These are phyloP conservation scores for Plecotus auritus DNA, from an alignment of 2,113 vertebrate species.

Conservation along the genomic window DNA sequence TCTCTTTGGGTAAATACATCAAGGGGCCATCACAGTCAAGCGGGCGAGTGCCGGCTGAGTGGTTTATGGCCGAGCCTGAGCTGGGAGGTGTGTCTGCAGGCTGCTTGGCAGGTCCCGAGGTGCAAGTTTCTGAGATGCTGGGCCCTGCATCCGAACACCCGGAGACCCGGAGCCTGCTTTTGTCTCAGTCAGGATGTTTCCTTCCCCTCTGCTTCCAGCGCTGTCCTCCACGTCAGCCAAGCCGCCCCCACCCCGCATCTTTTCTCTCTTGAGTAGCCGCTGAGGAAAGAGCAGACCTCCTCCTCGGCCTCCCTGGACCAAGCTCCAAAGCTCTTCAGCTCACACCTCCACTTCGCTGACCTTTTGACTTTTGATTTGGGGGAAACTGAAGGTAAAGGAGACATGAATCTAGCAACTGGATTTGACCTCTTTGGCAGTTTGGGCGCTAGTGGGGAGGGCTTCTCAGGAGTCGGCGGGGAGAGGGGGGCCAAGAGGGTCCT, in stretches of 20 bases:
- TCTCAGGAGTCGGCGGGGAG: neutral
- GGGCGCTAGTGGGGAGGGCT: neutral
- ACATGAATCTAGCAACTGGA: neutral
- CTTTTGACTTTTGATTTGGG: neutral
- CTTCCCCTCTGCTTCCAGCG: neutral
- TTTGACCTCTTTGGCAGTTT: neutral
- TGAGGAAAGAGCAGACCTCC: neutral
- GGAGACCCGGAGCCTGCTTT: neutral
- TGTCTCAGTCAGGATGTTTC: neutral
- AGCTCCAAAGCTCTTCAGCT: neutral
- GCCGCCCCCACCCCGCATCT: neutral
- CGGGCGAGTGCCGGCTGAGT: conserved; percentile 67
- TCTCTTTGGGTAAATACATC: conserved; percentile 60
- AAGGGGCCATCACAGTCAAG: neutral
- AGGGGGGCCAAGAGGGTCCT: neutral
- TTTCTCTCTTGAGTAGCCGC: neutral
- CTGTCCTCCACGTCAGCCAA: fast-evolving
- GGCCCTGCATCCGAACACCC: neutral
- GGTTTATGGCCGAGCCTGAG: conserved; percentile 9
- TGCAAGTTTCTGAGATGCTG: neutral
- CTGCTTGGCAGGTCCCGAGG: conserved; percentile 39
- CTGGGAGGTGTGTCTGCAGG: neutral
- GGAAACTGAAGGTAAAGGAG: neutral
- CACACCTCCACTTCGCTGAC: neutral
- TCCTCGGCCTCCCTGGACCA: neutral